phyloP scores from a whole-genome alignment of 2,113 vertebrate genomes.

The Lepus europaeus region DNA sequence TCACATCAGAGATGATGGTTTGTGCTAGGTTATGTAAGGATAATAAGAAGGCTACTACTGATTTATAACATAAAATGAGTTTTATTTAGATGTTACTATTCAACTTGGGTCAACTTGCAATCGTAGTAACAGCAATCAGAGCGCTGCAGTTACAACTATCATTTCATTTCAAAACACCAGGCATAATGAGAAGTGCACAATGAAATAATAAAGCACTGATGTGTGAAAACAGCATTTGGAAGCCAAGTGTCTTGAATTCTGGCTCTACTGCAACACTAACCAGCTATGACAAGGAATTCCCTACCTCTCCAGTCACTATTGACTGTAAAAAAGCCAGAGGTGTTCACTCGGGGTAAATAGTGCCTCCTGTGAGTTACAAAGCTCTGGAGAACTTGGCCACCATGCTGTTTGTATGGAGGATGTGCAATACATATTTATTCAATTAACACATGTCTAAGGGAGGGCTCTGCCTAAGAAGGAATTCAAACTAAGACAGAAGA shows the following conservation, averaged over 20 bases:
- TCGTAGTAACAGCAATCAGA: neutral
- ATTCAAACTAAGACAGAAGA: neutral
- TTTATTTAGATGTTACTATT: slow-evolving; percentile 16
- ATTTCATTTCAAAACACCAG: neutral
- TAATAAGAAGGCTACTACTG: neutral
- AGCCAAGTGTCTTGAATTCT: neutral
- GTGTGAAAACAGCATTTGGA: neutral
- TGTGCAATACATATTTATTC: neutral
- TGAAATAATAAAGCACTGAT: slow-evolving; percentile 6
- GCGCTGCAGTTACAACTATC: neutral
- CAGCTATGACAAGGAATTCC: neutral
- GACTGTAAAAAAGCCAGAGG: neutral
- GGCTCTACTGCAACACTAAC: neutral
- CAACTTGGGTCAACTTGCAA: neutral
- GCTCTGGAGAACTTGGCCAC: neutral
- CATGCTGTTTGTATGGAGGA: neutral
- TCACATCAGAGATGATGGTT: neutral
- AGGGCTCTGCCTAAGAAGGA: neutral
- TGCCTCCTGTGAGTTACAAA: neutral
- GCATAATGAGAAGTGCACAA: neutral
- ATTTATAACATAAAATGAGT: neutral
- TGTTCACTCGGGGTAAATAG: neutral
- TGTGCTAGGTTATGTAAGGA: neutral
- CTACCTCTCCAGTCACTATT: neutral
- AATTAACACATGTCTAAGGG: neutral